A percentile compares a stretch with the other conserved stretches of the same genome.
phyloP scores from a whole-genome alignment of 2,888 invertebrate genomes.

The Epicampocera succincta region DNA sequence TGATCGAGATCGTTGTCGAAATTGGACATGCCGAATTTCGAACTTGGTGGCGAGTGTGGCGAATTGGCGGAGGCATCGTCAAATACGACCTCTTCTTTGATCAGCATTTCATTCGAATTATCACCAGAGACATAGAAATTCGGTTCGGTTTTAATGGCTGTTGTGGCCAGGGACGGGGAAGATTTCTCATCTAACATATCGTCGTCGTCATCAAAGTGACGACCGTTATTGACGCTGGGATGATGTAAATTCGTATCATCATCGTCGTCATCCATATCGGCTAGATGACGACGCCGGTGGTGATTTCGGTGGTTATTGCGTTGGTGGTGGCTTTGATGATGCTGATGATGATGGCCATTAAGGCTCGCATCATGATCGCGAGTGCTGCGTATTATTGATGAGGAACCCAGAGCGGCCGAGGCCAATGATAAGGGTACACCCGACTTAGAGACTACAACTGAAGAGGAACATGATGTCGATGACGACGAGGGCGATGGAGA shows the following conservation, averaged over 20 bases:
- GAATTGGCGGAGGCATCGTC: constrained; percentile 79
- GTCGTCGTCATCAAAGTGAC: constrained; percentile 69
- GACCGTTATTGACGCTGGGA: constrained; percentile 62
- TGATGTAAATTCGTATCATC: constrained; percentile 73
- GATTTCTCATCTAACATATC: constrained; percentile 77
- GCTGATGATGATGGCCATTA: constrained; percentile 67
- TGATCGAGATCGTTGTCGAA: constrained; percentile 80
- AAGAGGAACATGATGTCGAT: constrained; percentile 78
- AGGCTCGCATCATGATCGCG: constrained; percentile 75
- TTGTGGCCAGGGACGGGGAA: constrained; percentile 81
- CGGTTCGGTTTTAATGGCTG: constrained; percentile 80
- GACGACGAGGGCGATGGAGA: constrained; percentile 78
- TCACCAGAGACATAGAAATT: constrained; percentile 81
- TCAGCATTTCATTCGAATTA: constrained; percentile 81
- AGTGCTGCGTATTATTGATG: constrained; percentile 80
- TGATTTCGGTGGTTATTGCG: constrained; percentile 79
- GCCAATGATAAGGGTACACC: constrained; percentile 78
- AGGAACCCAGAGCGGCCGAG: constrained; percentile 77
- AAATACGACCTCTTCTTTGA: constrained; percentile 80
- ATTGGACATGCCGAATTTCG: constrained; percentile 80
- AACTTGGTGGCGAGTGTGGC: constrained; percentile 80
- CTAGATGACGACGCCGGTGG: constrained; percentile 79
- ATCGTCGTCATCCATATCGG: constrained; percentile 78
- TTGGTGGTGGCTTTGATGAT: constrained; percentile 72
- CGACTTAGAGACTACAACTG: constrained; percentile 77